Base-by-base conservation (phyloP, 2,888 invertebrate species). In the Leucozona laternaria region DNA sequence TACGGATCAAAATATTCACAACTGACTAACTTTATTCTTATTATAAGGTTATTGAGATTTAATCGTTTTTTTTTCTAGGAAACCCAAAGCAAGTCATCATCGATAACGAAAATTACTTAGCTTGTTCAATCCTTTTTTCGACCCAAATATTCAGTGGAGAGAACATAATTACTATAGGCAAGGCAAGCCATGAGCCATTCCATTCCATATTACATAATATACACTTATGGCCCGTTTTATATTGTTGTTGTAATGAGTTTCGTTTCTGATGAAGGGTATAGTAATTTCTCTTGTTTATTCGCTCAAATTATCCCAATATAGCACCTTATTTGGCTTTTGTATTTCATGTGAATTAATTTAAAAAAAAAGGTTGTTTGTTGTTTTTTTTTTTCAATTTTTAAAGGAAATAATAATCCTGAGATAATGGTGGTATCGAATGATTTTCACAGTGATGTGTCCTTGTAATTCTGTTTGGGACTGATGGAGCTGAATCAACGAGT, bases 111-210 rank as follows among this genome's bases (percentile, higher is more conserved):
- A 64, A 45, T 43, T 64, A 31, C n/a, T 43, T 43, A 28, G n/a
- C 17, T 62, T 62, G 15, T 37, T n/a, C 11, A 40, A 48, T 57
- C 31, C 17, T 57, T 57, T 50, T 43, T 55, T 28, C 17, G 75
- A 84, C 83, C 83, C 73, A 84, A 48, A 84, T 84, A 84, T 75
- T 84, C 79, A 84, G 0, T 70, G 70, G 79, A 79, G 79, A 50
- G 79, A 43, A 84, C n/a, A 20, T 58, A 84, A 84, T 84, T 79
- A 57, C 22, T 75, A n/a, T n/a, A n/a, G n/a, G n/a, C n/a, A n/a
- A 45, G 53, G 50, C 64, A 58, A 43, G 22, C 64, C 28, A 55
- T n/a, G 68, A 22, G 31, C n/a, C n/a, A n/a, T n/a, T n/a, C 40
- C 60, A n/a, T 37, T 31, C 22, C 40, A 43, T 22, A 13, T 25